phyloP scores from a whole-genome alignment of 2,113 vertebrate genomes.

The Xiphophorus maculatus region DNA sequence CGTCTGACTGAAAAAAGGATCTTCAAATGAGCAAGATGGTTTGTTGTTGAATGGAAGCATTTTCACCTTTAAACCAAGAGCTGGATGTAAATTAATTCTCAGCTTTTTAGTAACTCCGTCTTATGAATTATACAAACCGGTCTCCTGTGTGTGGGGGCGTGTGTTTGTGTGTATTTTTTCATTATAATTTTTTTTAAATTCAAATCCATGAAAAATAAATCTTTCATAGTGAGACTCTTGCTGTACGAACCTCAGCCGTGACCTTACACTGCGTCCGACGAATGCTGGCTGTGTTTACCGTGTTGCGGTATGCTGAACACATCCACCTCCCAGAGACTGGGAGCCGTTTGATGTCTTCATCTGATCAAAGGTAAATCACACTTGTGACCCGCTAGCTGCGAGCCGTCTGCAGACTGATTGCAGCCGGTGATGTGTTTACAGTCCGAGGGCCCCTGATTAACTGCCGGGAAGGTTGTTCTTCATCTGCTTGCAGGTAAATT shows the following conservation, averaged over 20 bases:
- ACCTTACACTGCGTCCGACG: neutral
- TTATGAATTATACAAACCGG: constrained; percentile 19
- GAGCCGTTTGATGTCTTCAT: constrained; percentile 23
- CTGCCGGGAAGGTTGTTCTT: constrained; percentile 39
- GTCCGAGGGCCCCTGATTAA: constrained; percentile 47
- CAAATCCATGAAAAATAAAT: neutral
- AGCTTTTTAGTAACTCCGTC: neutral
- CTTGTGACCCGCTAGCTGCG: constrained; percentile 25
- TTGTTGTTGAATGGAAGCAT: constrained; percentile 31
- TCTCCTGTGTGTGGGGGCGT: neutral
- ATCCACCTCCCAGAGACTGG: neutral
- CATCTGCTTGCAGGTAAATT: constrained; percentile 50
- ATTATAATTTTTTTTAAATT: constrained; percentile 21
- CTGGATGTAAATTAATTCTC: constrained; percentile 20
- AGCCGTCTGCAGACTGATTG: constrained; percentile 42
- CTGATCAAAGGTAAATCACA: constrained; percentile 39
- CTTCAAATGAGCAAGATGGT: constrained; percentile 1
- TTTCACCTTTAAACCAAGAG: constrained; percentile 36
- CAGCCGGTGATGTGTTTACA: constrained; percentile 55
- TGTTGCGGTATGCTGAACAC: neutral
- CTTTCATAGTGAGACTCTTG: neutral
- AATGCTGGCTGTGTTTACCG: neutral
- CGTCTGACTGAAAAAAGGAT: constrained; percentile 21
- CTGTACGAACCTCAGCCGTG: constrained; percentile 13
- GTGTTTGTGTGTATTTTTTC: neutral